Evolutionary conservation across 2,113 vertebrate species (phyloP), one percentile per base, ranked within the genome.

Genomic region (Melanerpes formicivorus): DNA sequence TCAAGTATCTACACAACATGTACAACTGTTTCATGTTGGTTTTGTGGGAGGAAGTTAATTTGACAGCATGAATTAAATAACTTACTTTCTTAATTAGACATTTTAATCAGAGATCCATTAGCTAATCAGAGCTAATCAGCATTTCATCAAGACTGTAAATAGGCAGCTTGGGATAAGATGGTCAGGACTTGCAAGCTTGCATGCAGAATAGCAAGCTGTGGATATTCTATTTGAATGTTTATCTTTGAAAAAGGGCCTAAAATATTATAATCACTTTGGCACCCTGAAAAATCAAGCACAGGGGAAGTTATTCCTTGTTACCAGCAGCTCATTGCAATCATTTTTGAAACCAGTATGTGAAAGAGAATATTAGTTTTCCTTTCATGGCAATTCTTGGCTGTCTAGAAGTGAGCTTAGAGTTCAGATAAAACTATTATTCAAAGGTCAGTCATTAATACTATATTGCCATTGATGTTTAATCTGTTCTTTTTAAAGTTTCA

Each of bases 71-170:
- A 96, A 97, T 97, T 96, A 97, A 93, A 96, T 93, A 94, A 83
- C 90, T 87, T 94, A 75, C 81, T 91, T 91, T 96, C 95, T 91
- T 94, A 97, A 97, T 97, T 96, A 97, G 93, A 70, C 90, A 93
- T 95, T 97, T 95, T 95, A 92, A 97, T 97, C 95, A 96, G 87
- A 90, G 64, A 94, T 95, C 84, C 93, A 97, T 96, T 95, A 97
- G 83, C 95, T 97, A 97, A 96, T 97, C 96, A 97, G 95, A 95
- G 85, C 95, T 96, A 96, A 97, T 97, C 96, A 97, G 96, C 86
- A 67, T 93, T 93, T 94, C 93, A 96, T 96, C 92, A 92, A 94
- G 95, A 96, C 76, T 91, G 93, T 84, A 96, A 96, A 92, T 91
- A 93, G 93, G 94, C 88, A 96, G 42, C 87, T 82, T 88, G 75